phyloP scores from a whole-genome alignment of 2,113 vertebrate genomes.

The Galeopterus variegatus region DNA sequence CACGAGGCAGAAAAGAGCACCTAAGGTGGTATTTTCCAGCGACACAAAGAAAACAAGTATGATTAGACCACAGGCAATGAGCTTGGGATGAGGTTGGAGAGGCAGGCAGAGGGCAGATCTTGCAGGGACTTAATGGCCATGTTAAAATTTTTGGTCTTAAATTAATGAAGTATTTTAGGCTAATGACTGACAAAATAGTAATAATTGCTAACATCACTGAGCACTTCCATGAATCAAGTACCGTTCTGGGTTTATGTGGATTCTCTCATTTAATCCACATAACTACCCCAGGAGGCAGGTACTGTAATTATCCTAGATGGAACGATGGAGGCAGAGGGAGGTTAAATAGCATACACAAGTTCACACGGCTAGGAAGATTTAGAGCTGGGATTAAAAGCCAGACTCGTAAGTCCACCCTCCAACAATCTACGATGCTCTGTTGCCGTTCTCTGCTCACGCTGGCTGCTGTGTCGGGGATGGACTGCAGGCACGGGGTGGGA shows the following conservation, averaged over 20 bases:
- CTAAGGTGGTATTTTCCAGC: background rate
- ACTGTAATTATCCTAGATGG: background rate
- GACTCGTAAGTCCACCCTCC: background rate
- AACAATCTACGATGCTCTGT: background rate
- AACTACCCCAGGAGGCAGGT: background rate
- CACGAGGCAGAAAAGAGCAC: background rate
- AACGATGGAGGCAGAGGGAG: background rate
- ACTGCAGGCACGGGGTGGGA: accelerated
- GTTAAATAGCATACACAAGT: background rate
- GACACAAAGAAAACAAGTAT: background rate
- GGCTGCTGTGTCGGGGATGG: background rate
- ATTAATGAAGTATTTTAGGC: background rate
- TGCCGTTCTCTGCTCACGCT: too few species aligned
- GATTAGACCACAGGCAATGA: background rate
- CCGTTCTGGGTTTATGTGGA: background rate
- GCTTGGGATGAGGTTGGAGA: background rate
- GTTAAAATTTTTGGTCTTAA: background rate
- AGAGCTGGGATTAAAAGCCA: background rate
- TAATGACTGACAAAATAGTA: background rate
- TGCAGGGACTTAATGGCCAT: background rate
- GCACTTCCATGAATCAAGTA: background rate
- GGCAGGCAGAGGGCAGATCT: background rate
- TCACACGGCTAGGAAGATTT: background rate
- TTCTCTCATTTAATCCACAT: background rate
- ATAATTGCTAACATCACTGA: background rate